Conservation (phyloP, 2,888 invertebrate species). For the Drosophila pseudotalamancana region DNA sequence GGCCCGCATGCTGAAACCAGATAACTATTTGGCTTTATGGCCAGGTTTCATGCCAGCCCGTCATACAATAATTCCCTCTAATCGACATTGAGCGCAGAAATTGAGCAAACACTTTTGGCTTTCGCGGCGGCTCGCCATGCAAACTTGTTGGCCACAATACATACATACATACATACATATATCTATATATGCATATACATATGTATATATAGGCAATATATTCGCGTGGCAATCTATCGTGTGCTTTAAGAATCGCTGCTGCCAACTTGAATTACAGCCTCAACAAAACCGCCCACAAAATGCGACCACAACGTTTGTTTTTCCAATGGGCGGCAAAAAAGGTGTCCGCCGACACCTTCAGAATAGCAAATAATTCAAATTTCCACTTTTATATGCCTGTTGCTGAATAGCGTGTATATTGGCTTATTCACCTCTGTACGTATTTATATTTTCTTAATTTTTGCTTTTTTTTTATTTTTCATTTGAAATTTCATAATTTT, state of each 20-base stretch:
- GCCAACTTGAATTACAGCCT: constrained; percentile 51
- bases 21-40: constrained; percentile 70
- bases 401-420: neutral
- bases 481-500: no score
- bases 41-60: constrained; percentile 67
- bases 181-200: neutral
- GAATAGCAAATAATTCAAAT: constrained; percentile 12
- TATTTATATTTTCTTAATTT: no score
- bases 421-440: neutral
- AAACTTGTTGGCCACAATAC: constrained; percentile 29
- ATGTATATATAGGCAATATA: neutral
- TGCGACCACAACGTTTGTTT: constrained; percentile 11
- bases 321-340: constrained; percentile 9
- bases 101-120: constrained; percentile 74
- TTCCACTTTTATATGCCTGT: neutral
- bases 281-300: constrained; percentile 9
- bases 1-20: constrained; percentile 56
- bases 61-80: constrained; percentile 74
- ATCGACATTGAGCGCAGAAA: constrained; percentile 67
- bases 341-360: constrained; percentile 24
- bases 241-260: constrained; percentile 19
- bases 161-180: neutral
- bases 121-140: constrained; percentile 13
- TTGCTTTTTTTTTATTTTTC: no score
- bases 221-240: constrained; percentile 27